These are phyloP conservation scores for Drosophila subobscura DNA, from an alignment of 1,140 invertebrate species.

Conservation along the genomic window DNA sequence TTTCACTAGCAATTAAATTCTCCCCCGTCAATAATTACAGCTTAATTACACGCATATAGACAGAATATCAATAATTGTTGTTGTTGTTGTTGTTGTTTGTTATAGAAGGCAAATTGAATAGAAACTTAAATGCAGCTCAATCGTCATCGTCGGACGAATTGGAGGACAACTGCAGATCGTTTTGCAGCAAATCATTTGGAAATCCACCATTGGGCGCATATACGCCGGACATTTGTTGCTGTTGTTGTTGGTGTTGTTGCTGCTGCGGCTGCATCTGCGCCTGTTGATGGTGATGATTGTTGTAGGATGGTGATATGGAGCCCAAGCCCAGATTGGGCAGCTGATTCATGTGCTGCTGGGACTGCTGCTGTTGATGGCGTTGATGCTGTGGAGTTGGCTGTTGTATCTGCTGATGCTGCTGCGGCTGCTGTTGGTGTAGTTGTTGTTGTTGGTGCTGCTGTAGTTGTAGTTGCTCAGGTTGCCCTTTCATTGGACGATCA, in stretches of 20 bases:
- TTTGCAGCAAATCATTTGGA: conserved; percentile 86
- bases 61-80: conserved; percentile 64
- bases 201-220: conserved; percentile 83
- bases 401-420: conserved; percentile 48
- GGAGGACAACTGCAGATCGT: conserved; percentile 88
- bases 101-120: conserved; percentile 42
- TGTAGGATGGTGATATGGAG: conserved; percentile 38
- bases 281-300: conserved; percentile 64
- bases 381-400: conserved; percentile 5
- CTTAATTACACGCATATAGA: conserved; percentile 67
- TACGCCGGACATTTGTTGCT: conserved; percentile 65
- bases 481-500: conserved; percentile 42
- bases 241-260: conserved; percentile 63
- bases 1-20: conserved; percentile 80
- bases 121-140: conserved; percentile 43
- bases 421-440: conserved; percentile 47
- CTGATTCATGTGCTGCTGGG: conserved; percentile 48
- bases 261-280: conserved; percentile 50
- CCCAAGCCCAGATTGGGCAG: conserved; percentile 48
- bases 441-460: conserved; percentile 41
- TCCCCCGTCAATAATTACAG: conserved; percentile 71
- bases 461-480: conserved; percentile 19
- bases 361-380: conserved; percentile 65
- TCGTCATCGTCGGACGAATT: conserved; percentile 83
- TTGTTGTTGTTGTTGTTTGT: conserved; percentile 37